Evolutionary conservation across 2,113 vertebrate species (phyloP).

Genomic region (Sterrhoptilus dennistouni): DNA sequence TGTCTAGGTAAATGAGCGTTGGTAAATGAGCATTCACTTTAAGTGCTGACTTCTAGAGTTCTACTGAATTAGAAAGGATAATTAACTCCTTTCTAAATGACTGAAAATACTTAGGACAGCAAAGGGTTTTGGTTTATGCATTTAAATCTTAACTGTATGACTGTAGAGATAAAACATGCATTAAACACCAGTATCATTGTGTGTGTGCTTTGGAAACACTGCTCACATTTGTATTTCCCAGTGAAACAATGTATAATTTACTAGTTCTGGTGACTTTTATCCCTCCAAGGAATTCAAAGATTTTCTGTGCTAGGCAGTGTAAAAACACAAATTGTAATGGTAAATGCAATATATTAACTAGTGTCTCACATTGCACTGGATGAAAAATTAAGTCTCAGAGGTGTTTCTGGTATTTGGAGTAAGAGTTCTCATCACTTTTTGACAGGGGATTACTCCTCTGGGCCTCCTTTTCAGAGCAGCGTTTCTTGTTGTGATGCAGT

Average conservation of each 20-base stretch:
- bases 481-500: not conserved
- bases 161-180: not conserved
- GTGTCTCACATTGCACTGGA: not conserved
- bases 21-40: not conserved
- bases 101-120: not conserved
- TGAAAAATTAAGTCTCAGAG: conserved; percentile 21
- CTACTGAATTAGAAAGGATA: not conserved
- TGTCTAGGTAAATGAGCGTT: not conserved
- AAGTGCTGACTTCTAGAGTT: not conserved
- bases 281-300: not conserved
- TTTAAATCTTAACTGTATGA: not conserved
- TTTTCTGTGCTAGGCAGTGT: not conserved
- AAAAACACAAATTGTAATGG: not conserved
- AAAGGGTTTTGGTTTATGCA: not conserved
- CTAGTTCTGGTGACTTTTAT: conserved; percentile 7
- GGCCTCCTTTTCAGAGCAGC: not conserved
- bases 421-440: conserved; percentile 29
- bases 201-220: not conserved
- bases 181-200: not conserved
- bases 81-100: not conserved
- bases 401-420: conserved; percentile 32
- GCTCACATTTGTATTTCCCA: not conserved
- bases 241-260: not conserved
- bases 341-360: conserved; percentile 11
- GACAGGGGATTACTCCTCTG: conserved; percentile 13